phyloP scores from a whole-genome alignment of 1,140 invertebrate species.

The Ectropis grisescens region DNA sequence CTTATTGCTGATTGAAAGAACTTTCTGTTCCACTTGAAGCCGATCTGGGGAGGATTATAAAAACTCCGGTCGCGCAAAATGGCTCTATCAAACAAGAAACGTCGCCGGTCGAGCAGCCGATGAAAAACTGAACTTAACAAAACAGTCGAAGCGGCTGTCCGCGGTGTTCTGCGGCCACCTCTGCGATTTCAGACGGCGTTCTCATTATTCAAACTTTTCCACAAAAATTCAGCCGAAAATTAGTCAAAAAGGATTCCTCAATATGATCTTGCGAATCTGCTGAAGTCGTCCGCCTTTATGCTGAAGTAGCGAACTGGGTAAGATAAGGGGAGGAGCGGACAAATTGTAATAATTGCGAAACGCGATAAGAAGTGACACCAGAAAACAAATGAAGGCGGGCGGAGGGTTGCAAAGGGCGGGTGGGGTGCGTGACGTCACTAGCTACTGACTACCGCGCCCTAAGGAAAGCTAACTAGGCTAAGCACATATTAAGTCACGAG shows the following conservation, averaged over 20 bases:
- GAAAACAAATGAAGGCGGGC: conserved; percentile 65
- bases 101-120: conserved; percentile 18
- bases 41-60: conserved; percentile 11
- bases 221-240: conserved; percentile 45
- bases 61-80: conserved; percentile 34
- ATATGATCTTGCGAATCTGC: conserved; percentile 62
- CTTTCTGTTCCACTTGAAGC: conserved; percentile 3
- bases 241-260: conserved; percentile 50
- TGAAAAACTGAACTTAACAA: conserved; percentile 46
- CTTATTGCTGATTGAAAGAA: conserved; percentile 5
- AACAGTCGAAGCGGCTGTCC: conserved; percentile 41
- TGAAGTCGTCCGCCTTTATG: conserved; percentile 58
- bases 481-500: conserved; percentile 10
- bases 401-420: conserved; percentile 16
- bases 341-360: conserved; percentile 69
- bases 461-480: conserved; percentile 11
- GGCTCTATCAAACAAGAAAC: conserved; percentile 31
- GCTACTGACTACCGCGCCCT: conserved; percentile 18
- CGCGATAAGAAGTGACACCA: conserved; percentile 67
- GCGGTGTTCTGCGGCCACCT: conserved; percentile 41
- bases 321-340: conserved; percentile 67
- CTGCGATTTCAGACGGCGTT: conserved; percentile 45
- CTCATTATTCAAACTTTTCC: conserved; percentile 60
- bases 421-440: conserved; percentile 40
- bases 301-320: conserved; percentile 57